A percentile compares a stretch with the other conserved stretches of the same genome.
Conservation (phyloP, 2,797 vertebrate genomes). For the Etheostoma perlongum region DNA sequence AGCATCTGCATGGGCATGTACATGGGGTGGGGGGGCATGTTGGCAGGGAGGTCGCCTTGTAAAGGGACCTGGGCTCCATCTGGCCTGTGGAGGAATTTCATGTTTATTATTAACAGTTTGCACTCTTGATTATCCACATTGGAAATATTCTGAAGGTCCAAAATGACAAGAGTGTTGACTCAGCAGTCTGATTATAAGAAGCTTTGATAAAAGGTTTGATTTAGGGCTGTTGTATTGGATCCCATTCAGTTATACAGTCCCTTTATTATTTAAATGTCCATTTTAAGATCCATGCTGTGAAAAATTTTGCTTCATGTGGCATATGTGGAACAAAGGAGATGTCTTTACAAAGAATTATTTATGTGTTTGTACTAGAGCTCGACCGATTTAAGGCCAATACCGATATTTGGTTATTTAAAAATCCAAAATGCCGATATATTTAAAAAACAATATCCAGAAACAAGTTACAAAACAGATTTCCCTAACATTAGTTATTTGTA, state of each 20-base stretch:
- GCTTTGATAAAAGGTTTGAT: background rate
- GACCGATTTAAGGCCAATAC: too few species aligned
- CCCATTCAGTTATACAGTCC: background rate
- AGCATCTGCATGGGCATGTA: constrained; percentile 94
- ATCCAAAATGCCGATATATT: too few species aligned
- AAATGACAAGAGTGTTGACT: too few species aligned
- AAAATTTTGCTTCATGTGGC: too few species aligned
- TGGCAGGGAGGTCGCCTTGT: constrained; percentile 83
- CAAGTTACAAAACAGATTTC: too few species aligned
- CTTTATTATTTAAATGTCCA: too few species aligned
- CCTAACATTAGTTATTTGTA: too few species aligned
- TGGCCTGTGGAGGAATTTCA: constrained; percentile 77
- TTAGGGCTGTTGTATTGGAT: background rate
- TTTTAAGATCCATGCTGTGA: background rate
- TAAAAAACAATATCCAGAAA: too few species aligned
- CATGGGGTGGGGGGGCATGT: constrained; percentile 87
- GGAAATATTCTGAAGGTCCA: background rate
- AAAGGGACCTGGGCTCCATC: constrained; percentile 86
- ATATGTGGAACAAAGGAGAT: background rate
- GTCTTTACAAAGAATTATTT: background rate
- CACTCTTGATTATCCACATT: background rate
- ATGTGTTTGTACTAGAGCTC: too few species aligned
- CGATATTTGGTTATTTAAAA: too few species aligned
- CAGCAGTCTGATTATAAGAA: background rate
- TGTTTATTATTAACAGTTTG: background rate